These are phyloP conservation scores for Drosophila saltans DNA, from an alignment of 1,140 invertebrate genomes.

Conservation along the genomic window DNA sequence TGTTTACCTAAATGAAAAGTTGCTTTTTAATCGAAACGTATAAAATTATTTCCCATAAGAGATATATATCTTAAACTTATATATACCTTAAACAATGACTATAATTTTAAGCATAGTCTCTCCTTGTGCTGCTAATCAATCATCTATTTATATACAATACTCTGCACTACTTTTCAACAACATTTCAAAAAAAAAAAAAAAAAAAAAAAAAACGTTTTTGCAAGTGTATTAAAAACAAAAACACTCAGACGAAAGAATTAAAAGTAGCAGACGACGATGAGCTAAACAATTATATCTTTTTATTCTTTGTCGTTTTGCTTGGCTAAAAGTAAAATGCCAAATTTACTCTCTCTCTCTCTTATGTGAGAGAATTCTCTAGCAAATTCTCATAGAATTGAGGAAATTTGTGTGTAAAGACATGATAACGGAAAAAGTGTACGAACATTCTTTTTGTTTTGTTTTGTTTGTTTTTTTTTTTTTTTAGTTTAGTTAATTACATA, in stretches of 20 bases:
- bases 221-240: neutral
- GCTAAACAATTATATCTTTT: constrained; percentile 59
- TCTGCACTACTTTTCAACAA: no score
- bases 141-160: no score
- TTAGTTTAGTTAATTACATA: constrained; percentile 8
- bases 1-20: no score
- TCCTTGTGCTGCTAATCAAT: no score
- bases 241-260: constrained; percentile 7
- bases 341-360: constrained; percentile 40
- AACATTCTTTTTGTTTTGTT: neutral
- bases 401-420: constrained; percentile 14
- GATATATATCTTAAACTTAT: no score
- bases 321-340: constrained; percentile 77
- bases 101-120: no score
- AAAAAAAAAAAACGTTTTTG: neutral
- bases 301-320: constrained; percentile 68
- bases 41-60: no score
- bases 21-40: no score
- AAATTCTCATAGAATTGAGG: constrained; percentile 32
- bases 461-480: neutral
- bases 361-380: constrained; percentile 24
- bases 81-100: no score
- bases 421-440: constrained; percentile 17
- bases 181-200: no score
- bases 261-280: constrained; percentile 41